These are phyloP conservation scores for Maconellicoccus hirsutus DNA, from an alignment of 1,140 invertebrate genomes.

Conservation along the genomic window DNA sequence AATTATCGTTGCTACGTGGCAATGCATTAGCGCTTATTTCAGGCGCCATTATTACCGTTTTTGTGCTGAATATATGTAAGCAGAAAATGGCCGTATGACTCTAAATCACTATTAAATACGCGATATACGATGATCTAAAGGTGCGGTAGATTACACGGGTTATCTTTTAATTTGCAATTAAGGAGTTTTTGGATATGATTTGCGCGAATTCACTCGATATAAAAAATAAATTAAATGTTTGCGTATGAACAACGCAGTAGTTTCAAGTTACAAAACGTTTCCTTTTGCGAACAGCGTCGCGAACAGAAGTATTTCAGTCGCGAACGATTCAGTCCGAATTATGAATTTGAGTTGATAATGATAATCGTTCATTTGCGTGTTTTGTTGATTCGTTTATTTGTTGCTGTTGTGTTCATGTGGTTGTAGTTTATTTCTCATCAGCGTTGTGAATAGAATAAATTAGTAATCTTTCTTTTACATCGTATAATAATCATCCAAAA, in stretches of 20 bases:
- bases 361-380: not conserved
- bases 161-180: constrained; percentile 15
- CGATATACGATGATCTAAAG: constrained; percentile 6
- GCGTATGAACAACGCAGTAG: not conserved
- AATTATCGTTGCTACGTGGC: not conserved
- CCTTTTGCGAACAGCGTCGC: not conserved
- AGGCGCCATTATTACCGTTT: constrained; percentile 18
- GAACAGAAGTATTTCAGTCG: too few species aligned
- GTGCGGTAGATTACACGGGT: constrained; percentile 16
- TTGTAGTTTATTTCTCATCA: too few species aligned
- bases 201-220: constrained; percentile 20
- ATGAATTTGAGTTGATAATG: not conserved
- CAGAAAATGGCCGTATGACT: not conserved
- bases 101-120: constrained; percentile 15
- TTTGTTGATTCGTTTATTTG: too few species aligned
- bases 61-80: not conserved
- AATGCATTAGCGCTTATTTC: not conserved
- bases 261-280: not conserved
- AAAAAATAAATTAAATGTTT: not conserved
- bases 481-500: too few species aligned
- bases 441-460: too few species aligned
- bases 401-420: too few species aligned
- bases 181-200: constrained; percentile 18
- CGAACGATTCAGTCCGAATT: not conserved
- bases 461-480: too few species aligned